Conservation (phyloP, 2,888 invertebrate species). For the Heterodera filipjevi region DNA sequence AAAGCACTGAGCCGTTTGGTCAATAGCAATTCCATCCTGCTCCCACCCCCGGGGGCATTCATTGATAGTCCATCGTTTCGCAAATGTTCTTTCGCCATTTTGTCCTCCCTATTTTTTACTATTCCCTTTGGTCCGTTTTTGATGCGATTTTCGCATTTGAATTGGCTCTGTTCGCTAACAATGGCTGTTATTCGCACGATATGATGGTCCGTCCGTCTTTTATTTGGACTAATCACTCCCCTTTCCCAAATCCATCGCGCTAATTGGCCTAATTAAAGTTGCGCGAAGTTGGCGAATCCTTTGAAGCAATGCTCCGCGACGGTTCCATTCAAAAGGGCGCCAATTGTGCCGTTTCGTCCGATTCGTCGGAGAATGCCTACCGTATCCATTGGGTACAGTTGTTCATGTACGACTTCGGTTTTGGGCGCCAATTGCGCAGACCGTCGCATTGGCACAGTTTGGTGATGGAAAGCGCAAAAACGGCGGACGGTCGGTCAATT, state of each 20-base stretch:
- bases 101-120: not conserved
- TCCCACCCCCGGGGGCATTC: too few species aligned
- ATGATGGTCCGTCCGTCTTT: slow-evolving; percentile 39
- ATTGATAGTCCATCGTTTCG: not conserved
- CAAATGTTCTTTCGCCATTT: not conserved
- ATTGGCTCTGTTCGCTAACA: slow-evolving; percentile 56
- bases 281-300: slow-evolving; percentile 51
- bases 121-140: not conserved
- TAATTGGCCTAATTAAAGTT: slow-evolving; percentile 39
- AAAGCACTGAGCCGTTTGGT: too few species aligned
- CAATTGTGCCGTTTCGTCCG: not conserved
- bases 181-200: slow-evolving; percentile 59
- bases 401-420: slow-evolving; percentile 57
- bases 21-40: too few species aligned
- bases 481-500: slow-evolving; percentile 25
- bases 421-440: slow-evolving; percentile 45
- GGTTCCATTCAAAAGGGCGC: not conserved
- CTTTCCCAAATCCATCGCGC: too few species aligned
- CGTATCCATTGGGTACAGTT: slow-evolving; percentile 59
- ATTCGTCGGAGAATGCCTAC: not conserved
- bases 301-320: slow-evolving; percentile 28
- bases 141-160: slow-evolving; percentile 7
- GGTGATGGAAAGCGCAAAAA: slow-evolving; percentile 40
- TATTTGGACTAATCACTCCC: too few species aligned
- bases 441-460: slow-evolving; percentile 50